phyloP scores from a whole-genome alignment of 2,797 vertebrate genomes.

The Lophotriccus pileatus region DNA sequence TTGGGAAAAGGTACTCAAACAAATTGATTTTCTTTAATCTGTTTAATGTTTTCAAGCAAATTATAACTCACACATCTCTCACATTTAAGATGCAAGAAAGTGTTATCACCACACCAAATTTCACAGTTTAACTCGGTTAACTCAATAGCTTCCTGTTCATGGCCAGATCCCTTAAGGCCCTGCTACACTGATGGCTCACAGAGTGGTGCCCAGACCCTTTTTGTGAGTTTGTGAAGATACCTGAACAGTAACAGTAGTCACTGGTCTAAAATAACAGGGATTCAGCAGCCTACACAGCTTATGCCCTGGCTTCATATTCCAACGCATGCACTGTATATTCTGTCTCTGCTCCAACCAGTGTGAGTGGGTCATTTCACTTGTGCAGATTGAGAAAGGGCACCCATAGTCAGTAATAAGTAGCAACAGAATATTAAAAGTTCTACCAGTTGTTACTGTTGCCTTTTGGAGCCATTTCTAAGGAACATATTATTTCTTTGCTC shows the following conservation, averaged over 20 bases:
- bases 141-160: background rate
- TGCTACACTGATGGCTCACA: background rate
- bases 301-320: background rate
- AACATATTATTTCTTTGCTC: background rate
- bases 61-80: background rate
- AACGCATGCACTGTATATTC: background rate
- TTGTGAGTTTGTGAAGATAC: background rate
- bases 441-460: background rate
- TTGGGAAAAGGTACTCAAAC: background rate
- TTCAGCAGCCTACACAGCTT: background rate
- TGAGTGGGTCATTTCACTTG: background rate
- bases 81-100: background rate
- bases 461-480: background rate
- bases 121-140: background rate
- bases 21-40: background rate
- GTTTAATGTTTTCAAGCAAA: background rate
- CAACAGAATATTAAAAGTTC: background rate
- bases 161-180: background rate
- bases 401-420: background rate
- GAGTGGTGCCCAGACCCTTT: background rate
- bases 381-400: background rate
- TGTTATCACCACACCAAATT: background rate
- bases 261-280: background rate
- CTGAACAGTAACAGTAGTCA: background rate
- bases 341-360: background rate